Evolutionary conservation across 2,888 invertebrate genomes (phyloP), one percentile per base, ranked within the genome.

Genomic region (Scaeva pyrastri): DNA sequence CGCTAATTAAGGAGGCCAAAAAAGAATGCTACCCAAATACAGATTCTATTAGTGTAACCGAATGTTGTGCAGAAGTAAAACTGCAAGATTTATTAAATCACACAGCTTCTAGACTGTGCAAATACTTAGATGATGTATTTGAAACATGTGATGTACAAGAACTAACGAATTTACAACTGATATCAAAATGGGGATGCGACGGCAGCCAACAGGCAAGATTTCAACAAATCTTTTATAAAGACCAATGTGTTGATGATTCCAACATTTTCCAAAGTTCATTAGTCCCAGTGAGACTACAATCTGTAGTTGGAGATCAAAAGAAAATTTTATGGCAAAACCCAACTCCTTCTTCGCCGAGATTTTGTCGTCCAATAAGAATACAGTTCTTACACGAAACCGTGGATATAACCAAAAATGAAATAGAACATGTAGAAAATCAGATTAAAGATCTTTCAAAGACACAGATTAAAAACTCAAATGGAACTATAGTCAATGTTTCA

Each of bases 51-150:
- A 7, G 8, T 31, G 26, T 31, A 2, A 55, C 55, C 1, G 26
- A 70, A 70, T 12, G 8, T n/a, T 14, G 23, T n/a, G 70, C 52
- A 2, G 50, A 70, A 52, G 43, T 70, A 16, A 19, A 52, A 36
- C 43, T 70, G 21, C 70, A 70, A 70, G 39, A 55, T 52, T 52
- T 52, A 21, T 70, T 70, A 36, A 31, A 48, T 52, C 50, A 70
- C 45, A 50, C 50, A 50, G 23, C 50, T 70, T 52, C 70, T 19
- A 70, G 52, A 52, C 50, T 70, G n/a, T 55, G 50, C 5, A 55
- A 50, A 26, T 50, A 39, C n/a, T 26, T 52, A 16, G 52, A 70
- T 19, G 48, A 48, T 52, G 3, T 52, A 4, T 7, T 70, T n/a
- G 10, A 55, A 55, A 31, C 55, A n/a, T 55, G 55, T 31, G 19